Conservation (phyloP, 2,113 vertebrate genomes). For the Scytalopus superciliaris region DNA sequence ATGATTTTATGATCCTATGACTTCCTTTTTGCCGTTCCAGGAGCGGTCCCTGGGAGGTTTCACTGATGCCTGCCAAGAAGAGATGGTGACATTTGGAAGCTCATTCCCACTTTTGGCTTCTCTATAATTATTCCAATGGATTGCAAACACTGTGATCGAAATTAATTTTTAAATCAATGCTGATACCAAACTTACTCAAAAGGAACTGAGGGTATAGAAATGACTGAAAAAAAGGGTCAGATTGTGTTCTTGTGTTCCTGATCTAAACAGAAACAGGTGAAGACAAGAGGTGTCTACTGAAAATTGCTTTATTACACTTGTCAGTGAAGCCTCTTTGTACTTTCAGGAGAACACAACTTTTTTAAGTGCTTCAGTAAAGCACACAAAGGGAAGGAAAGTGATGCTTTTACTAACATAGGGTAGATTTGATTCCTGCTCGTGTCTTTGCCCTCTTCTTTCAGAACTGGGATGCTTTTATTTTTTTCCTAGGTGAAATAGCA, state of each 20-base stretch:
- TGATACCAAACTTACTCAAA: not conserved
- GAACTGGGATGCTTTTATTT: not conserved
- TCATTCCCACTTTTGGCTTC: not conserved
- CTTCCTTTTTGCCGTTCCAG: not conserved
- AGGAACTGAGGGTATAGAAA: not conserved
- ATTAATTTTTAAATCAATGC: not conserved
- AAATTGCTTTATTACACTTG: not conserved
- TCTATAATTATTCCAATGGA: not conserved
- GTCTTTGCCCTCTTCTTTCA: not conserved
- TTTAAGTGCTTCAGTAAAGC: not conserved
- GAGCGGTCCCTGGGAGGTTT: not conserved
- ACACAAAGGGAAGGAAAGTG: not conserved
- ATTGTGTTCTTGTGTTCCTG: not conserved
- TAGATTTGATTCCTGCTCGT: not conserved
- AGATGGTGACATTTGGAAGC: not conserved
- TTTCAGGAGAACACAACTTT: not conserved
- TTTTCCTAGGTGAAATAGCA: not conserved
- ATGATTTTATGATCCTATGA: too few relatives aligned
- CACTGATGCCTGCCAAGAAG: not conserved
- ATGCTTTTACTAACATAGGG: not conserved
- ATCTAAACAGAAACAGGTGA: not conserved
- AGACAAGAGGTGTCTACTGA: not conserved
- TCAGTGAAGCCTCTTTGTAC: not conserved
- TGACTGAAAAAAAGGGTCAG: not conserved
- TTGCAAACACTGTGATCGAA: not conserved